These are phyloP conservation scores for Empis livida DNA, from an alignment of 2,888 invertebrate genomes.

Conservation along the genomic window DNA sequence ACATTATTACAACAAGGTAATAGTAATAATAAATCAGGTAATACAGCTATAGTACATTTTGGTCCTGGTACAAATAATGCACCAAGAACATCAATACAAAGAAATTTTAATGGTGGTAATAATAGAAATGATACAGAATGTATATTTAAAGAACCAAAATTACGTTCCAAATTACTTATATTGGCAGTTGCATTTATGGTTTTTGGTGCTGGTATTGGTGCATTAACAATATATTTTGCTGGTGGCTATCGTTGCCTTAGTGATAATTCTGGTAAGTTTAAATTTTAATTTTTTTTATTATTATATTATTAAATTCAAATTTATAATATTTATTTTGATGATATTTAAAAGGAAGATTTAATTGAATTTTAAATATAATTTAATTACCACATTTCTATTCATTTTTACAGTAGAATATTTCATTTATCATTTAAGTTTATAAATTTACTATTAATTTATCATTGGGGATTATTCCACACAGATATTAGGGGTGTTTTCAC, in stretches of 20 bases:
- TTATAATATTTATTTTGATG: too few species aligned
- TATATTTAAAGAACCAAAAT: conserved; percentile 55
- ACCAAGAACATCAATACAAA: conserved; percentile 17
- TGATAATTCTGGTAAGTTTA: conserved; percentile 15
- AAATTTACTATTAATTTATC: too few species aligned
- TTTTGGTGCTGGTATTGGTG: conserved; percentile 33
- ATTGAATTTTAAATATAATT: too few species aligned
- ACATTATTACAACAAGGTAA: not conserved
- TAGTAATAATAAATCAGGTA: not conserved
- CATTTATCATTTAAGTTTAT: too few species aligned
- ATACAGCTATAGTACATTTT: conserved; percentile 29
- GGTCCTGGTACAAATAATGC: conserved; percentile 15
- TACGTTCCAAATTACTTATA: conserved; percentile 41
- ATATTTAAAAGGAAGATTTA: too few species aligned
- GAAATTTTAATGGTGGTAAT: conserved; percentile 4
- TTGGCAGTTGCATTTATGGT: conserved; percentile 33
- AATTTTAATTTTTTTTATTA: not conserved
- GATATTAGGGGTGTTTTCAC: too few species aligned
- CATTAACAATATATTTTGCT: conserved; percentile 33
- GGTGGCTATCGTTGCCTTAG: conserved; percentile 21
- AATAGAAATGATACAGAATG: not conserved
- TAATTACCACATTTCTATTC: too few species aligned
- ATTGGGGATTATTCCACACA: too few species aligned
- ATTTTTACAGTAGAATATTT: too few species aligned
- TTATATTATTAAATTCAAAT: too few species aligned